Evolutionary conservation across 2,797 vertebrate genomes (phyloP).

Genomic region (Caiman crocodilus): DNA sequence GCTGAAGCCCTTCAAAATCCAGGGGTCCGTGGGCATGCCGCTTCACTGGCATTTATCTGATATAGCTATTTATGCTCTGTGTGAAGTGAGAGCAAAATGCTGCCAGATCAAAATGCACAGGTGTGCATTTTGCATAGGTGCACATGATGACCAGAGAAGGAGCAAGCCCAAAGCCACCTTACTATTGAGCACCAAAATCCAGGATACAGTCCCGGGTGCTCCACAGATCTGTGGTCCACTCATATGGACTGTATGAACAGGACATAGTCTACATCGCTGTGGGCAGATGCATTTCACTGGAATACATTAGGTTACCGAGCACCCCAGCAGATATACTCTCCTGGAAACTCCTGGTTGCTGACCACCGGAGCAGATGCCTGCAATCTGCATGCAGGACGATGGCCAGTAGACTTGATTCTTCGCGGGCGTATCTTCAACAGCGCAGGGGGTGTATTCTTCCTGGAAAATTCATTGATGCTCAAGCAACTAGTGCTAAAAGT

Average conservation of each 20-base stretch:
- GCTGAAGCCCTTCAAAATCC: neutral
- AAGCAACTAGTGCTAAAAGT: neutral
- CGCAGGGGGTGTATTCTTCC: neutral
- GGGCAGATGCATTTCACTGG: neutral
- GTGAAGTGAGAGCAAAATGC: rapidly evolving
- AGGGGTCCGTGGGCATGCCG: rapidly evolving
- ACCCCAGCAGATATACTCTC: neutral
- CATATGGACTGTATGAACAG: too few species aligned
- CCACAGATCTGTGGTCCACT: too few species aligned
- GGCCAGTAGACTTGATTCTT: neutral
- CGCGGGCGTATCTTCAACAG: neutral
- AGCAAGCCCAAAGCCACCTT: too few species aligned
- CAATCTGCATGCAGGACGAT: rapidly evolving
- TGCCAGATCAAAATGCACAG: rapidly evolving
- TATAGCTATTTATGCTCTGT: rapidly evolving
- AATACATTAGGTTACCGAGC: neutral
- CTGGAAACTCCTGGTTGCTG: neutral
- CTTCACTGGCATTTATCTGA: neutral
- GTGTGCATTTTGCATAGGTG: rapidly evolving
- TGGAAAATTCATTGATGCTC: neutral
- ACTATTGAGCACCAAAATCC: neutral
- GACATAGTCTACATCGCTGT: too few species aligned
- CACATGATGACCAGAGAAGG: neutral
- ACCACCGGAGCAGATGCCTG: rapidly evolving
- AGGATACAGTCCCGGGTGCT: too few species aligned